These are phyloP conservation scores for Pogoniulus pusillus DNA, from an alignment of 2,797 vertebrate species.

Conservation along the genomic window DNA sequence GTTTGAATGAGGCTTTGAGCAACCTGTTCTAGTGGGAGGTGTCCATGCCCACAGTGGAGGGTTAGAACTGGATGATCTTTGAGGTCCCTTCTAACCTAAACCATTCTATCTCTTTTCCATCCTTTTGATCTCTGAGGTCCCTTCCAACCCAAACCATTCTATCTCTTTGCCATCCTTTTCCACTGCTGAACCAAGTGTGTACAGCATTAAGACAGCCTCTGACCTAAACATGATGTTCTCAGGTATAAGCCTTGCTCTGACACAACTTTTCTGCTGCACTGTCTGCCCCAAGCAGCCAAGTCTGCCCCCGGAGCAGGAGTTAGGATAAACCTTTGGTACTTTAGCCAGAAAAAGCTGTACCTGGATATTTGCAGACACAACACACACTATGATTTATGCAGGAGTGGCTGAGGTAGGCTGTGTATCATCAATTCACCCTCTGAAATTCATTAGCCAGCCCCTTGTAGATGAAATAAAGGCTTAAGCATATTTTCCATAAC, in stretches of 20 bases:
- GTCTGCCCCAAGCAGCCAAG: neutral
- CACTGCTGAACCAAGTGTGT: neutral
- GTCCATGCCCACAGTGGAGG: too few relatives aligned
- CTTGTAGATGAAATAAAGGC: neutral
- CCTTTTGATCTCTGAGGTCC: too few relatives aligned
- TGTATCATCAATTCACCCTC: neutral
- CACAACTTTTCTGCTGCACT: neutral
- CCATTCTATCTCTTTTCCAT: too few relatives aligned
- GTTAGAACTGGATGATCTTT: too few relatives aligned
- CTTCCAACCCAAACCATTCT: too few relatives aligned
- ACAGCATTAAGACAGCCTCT: neutral
- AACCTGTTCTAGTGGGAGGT: too few relatives aligned
- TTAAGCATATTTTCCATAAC: neutral
- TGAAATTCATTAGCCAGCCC: neutral
- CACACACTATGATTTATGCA: neutral
- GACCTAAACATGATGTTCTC: neutral
- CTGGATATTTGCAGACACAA: neutral
- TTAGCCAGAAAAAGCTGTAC: neutral
- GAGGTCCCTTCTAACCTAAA: too few relatives aligned
- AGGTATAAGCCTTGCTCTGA: neutral
- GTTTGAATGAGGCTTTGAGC: too few relatives aligned
- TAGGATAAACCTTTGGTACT: neutral
- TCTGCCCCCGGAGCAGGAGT: neutral
- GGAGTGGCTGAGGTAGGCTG: neutral
- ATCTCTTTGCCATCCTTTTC: neutral